Evolutionary conservation across 2,797 vertebrate species (phyloP), one percentile per base, ranked within the genome.

Genomic region (Gallinago stenura): DNA sequence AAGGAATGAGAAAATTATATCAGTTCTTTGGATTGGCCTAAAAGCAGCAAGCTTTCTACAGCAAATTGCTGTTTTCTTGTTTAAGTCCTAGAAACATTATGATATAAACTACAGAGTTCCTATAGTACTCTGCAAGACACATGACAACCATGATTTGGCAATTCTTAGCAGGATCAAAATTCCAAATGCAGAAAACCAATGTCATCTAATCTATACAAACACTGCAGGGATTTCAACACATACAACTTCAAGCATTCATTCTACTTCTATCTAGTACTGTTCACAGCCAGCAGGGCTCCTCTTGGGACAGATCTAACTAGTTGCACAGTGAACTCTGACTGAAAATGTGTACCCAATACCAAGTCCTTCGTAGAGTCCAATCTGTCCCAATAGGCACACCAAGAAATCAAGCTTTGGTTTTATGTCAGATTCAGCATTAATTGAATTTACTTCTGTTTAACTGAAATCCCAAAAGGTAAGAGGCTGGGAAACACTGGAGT

Each of bases 111-210:
- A 78, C 50, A n/a, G 41, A 39, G 30, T 17, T 77, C 19, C 30
- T 28, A 57, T 0, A 18, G 24, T 13, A 46, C 28, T 89, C 46
- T 58, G 50, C 31, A 61, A 64, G 58, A 50, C 25, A 53, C 20
- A 7, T 1, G 0, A 85, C 4, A 24, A 28, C 12, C 15, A 45
- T 0, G 1, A 43, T n/a, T 75, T 61, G 31, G 70, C 15, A 75
- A 61, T 61, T 87, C 62, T 76, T 35, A 31, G 21, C 48, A 70
- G n/a, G 62, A 83, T 21, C n/a, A 73, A 20, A 85, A 80, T 39
- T 68, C 41, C 37, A 77, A 77, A 73, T 8, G 13, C 50, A 92
- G 84, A 85, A 84, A 81, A 20, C 3, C 10, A 76, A 73, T 5
- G 13, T 43, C 20, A 28, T 10, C 57, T 65, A 16, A 83, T 35